A percentile compares a stretch with the other conserved stretches of the same genome.
Evolutionary conservation across 2,797 vertebrate species (phyloP).

Genomic region (Triplophysa bombifrons): DNA sequence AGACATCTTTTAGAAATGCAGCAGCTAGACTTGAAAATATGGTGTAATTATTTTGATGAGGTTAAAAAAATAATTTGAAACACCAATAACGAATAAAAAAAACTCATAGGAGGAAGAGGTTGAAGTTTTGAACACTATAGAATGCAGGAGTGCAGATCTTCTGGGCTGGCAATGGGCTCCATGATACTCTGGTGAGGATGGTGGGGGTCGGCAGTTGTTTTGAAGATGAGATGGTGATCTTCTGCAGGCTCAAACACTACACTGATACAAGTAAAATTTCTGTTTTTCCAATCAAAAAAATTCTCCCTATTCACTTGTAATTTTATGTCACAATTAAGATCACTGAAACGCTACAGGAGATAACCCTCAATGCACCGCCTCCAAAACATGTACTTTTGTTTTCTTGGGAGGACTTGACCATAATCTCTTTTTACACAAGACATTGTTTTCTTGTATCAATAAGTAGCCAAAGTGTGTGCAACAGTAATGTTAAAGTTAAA

Average conservation of each 20-base stretch:
- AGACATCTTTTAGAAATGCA: not conserved
- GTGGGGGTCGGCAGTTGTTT: constrained; percentile 19
- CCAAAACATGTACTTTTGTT: constrained; percentile 17
- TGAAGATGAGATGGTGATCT: not conserved
- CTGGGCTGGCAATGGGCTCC: not conserved
- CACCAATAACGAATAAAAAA: not conserved
- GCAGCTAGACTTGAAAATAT: too few relatives aligned
- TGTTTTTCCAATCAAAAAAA: not conserved
- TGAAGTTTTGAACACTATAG: not conserved
- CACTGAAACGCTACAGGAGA: constrained; percentile 1
- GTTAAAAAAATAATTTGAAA: too few relatives aligned
- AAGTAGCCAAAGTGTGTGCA: not conserved
- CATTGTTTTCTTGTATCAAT: not conserved
- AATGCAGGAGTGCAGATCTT: constrained; percentile 23
- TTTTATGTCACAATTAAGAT: not conserved
- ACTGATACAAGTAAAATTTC: not conserved
- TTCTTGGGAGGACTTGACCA: not conserved
- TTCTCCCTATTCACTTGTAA: not conserved
- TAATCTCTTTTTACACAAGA: not conserved
- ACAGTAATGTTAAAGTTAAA: not conserved
- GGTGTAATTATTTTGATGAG: too few relatives aligned
- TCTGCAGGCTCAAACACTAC: not conserved
- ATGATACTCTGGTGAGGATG: not conserved
- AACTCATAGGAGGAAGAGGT: not conserved
- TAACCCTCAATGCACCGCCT: not conserved